Conservation (phyloP, 2,888 invertebrate genomes). For the Acleris laterana region DNA sequence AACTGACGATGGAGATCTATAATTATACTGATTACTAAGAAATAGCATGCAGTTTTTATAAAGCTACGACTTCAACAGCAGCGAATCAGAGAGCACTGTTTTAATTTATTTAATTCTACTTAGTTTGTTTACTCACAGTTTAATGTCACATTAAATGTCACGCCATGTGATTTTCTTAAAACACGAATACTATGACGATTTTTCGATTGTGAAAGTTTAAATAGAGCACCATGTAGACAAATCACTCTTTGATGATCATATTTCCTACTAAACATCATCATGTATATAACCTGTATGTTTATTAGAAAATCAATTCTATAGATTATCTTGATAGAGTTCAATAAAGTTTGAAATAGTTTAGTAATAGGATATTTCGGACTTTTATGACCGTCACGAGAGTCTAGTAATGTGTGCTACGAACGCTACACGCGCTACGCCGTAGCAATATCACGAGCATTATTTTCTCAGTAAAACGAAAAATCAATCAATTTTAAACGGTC, state of each 20-base stretch:
- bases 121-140: no score
- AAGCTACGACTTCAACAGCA: no score
- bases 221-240: no score
- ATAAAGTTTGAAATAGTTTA: not conserved
- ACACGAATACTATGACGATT: no score
- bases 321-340: not conserved
- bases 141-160: no score
- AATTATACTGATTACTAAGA: constrained; percentile 8
- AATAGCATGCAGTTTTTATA: not conserved
- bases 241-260: no score
- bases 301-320: not conserved
- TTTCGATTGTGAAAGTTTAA: no score
- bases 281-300: no score
- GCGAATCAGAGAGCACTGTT: no score
- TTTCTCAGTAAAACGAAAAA: not conserved
- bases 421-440: constrained; percentile 31
- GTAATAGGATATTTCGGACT: not conserved
- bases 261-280: no score
- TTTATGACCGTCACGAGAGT: constrained; percentile 17
- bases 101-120: no score
- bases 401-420: constrained; percentile 24
- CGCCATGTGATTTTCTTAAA: no score
- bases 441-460: not conserved
- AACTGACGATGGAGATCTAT: constrained; percentile 13
- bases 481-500: not conserved